Evolutionary conservation across 2,888 invertebrate species (phyloP), one percentile per base, ranked within the genome.

Genomic region (Cryptus armator): DNA sequence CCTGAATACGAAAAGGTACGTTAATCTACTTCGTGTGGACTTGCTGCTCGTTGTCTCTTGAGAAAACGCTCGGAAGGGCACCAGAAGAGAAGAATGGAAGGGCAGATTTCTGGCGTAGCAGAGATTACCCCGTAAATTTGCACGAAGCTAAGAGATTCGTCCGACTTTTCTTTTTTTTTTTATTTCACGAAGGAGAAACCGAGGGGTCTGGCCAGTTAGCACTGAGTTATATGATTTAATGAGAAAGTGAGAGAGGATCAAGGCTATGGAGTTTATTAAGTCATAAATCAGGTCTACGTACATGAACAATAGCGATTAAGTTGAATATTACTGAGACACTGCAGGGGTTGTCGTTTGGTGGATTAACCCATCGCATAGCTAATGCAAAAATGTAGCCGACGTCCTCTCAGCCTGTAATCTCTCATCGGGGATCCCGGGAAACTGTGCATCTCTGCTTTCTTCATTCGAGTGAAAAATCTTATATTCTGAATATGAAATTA

Each of bases 1-100:
- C 51, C 37, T 59, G 77, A 79, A 56, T 79, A 32, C 46, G 79
- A 76, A 75, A 76, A 66, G 66, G 32, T 72, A 76, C 82, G 85
- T 85, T 82, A 82, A 82, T 85, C 85, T 82, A 37, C 79, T 82
- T 82, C 71, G 64, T 67, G 53, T 10, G 62, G 53, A 24, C 24
- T 46, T 19, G 67, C 46, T n/a, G 14, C 59, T 51, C 44, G 24
- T 14, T 59, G 71, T n/a, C 48, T 83, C 78, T 72, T 67, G 43
- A 37, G 78, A 68, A 77, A 29, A 64, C 12, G 56, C 14, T 6
- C 10, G 19, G 64, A 37, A 72, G 16, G 53, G 51, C 44, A 29
- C 16, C 66, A n/a, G 14, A 24, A 72, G 67, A 66, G 56, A 53
- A 12, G 53, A 66, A 16, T 43, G 46, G 51, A 74, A 72, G 62